These are phyloP conservation scores for Phalloptychus januarius DNA, from an alignment of 2,797 vertebrate species.

Conservation along the genomic window DNA sequence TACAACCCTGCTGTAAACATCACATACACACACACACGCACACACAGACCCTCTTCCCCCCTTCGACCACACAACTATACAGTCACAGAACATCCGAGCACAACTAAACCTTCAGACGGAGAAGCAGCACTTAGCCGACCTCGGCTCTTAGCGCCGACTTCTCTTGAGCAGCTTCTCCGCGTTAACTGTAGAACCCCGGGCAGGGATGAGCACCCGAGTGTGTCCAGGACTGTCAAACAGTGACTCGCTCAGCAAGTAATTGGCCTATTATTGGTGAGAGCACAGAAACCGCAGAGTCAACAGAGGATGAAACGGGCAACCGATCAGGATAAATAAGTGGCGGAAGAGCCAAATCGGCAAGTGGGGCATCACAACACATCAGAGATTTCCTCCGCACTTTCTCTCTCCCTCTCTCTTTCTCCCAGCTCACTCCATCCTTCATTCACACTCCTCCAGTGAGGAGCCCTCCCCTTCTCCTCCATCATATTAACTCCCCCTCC, in stretches of 20 bases:
- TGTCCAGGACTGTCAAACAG: constrained; percentile 57
- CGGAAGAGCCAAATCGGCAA: constrained; percentile 66
- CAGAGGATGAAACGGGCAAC: constrained; percentile 58
- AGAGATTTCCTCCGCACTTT: constrained; percentile 30
- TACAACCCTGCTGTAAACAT: constrained; percentile 9
- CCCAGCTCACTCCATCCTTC: constrained; percentile 12
- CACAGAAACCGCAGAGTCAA: constrained; percentile 48
- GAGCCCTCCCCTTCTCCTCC: constrained; percentile 33
- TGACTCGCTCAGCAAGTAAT: constrained; percentile 63
- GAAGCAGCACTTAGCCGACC: constrained; percentile 18
- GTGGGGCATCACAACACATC: constrained; percentile 73
- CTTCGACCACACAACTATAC: not conserved
- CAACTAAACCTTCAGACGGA: constrained; percentile 16
- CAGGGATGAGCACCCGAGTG: constrained; percentile 40
- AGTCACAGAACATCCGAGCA: constrained; percentile 1
- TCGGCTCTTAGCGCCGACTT: constrained; percentile 11
- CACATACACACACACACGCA: not conserved
- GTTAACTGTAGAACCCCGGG: constrained; percentile 26
- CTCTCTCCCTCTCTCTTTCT: not conserved
- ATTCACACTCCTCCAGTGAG: constrained; percentile 38
- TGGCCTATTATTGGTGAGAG: constrained; percentile 66
- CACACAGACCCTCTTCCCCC: not conserved
- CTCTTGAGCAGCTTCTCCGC: constrained; percentile 23
- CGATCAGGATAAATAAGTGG: constrained; percentile 75
- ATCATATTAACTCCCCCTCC: constrained; percentile 26